Conservation (phyloP, 1,140 invertebrate genomes). For the Bombus picipes region DNA sequence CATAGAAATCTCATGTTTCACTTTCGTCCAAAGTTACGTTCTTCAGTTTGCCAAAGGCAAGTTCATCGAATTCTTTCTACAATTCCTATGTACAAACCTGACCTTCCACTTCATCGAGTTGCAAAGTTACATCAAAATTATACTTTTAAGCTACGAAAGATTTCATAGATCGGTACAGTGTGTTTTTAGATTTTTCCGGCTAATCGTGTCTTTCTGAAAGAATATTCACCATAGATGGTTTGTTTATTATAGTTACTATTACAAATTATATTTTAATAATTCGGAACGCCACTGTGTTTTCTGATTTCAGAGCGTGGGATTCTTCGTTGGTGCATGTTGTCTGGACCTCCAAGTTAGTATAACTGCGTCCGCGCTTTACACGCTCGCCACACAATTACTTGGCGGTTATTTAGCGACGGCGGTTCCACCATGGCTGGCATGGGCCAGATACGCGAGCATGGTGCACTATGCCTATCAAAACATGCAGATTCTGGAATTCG, state of each 20-base stretch:
- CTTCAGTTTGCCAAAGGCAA: too few species aligned
- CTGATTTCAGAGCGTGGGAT: slow-evolving; percentile 88
- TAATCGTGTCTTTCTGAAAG: too few species aligned
- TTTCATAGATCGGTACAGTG: too few species aligned
- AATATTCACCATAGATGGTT: too few species aligned
- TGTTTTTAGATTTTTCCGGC: too few species aligned
- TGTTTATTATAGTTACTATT: too few species aligned
- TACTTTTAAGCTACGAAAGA: too few species aligned
- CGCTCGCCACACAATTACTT: slow-evolving; percentile 91
- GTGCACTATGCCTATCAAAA: slow-evolving; percentile 94
- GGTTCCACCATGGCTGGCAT: slow-evolving; percentile 90
- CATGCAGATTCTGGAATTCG: slow-evolving; percentile 93
- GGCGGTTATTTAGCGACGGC: slow-evolving; percentile 92
- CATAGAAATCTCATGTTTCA: too few species aligned
- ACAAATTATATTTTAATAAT: background rate
- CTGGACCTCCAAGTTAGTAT: slow-evolving; percentile 92
- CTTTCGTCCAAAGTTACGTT: too few species aligned
- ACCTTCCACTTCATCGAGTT: background rate
- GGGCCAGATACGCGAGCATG: slow-evolving; percentile 91
- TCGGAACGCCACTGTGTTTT: background rate
- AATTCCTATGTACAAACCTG: background rate
- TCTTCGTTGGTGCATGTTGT: slow-evolving; percentile 92
- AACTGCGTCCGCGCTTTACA: slow-evolving; percentile 91
- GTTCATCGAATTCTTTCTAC: too few species aligned
- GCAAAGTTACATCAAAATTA: too few species aligned